phyloP scores from a whole-genome alignment of 2,797 vertebrate species.

The Clarias platycephalus region DNA sequence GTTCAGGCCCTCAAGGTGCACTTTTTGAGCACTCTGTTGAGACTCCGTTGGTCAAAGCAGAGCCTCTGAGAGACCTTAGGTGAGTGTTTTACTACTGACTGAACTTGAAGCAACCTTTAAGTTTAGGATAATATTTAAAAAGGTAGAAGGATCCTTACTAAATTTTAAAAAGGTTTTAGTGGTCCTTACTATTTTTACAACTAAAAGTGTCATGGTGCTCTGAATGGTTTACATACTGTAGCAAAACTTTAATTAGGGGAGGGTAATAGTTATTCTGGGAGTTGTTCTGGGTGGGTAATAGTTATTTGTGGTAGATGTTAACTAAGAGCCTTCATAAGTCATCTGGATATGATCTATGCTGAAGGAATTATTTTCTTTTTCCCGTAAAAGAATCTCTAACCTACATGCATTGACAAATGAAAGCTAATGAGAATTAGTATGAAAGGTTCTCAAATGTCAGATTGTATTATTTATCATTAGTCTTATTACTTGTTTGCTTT shows the following conservation, averaged over 20 bases:
- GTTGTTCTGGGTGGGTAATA: neutral
- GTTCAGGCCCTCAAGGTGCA: slow-evolving; percentile 74
- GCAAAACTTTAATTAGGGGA: neutral
- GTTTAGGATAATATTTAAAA: neutral
- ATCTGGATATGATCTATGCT: neutral
- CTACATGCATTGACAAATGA: neutral
- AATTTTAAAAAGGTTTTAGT: too few relatives aligned
- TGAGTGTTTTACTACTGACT: slow-evolving; percentile 63
- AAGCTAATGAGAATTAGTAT: neutral
- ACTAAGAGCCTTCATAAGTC: neutral
- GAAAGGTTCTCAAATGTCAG: neutral
- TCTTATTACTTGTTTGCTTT: neutral
- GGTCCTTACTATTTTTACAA: neutral
- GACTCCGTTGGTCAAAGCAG: slow-evolving; percentile 83
- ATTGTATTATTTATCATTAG: neutral
- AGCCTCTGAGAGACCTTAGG: slow-evolving; percentile 86
- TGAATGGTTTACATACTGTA: neutral
- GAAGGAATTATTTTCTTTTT: neutral
- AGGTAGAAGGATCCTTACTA: too few relatives aligned
- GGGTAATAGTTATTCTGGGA: neutral
- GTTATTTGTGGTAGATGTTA: slow-evolving; percentile 10
- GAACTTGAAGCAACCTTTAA: neutral
- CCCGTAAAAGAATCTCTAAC: neutral
- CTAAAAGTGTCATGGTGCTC: neutral
- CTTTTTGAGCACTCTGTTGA: slow-evolving; percentile 94